Conservation (phyloP, 1,140 invertebrate genomes). For the Brachionus plicatilis region DNA sequence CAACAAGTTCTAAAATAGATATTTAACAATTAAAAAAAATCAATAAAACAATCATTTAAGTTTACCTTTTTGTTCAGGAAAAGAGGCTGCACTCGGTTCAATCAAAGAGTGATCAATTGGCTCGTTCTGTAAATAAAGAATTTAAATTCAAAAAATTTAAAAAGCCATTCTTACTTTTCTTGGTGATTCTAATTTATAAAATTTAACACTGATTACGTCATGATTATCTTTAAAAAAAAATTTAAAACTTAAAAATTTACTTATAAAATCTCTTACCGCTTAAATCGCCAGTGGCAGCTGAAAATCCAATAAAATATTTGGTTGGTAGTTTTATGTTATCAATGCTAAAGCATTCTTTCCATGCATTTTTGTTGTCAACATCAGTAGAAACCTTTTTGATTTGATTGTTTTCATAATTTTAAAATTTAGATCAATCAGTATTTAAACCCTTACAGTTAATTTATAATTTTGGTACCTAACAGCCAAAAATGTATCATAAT, state of each 20-base stretch:
- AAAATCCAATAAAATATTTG: slow-evolving; percentile 87
- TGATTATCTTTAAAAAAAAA: slow-evolving; percentile 71
- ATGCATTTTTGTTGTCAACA: slow-evolving; percentile 80
- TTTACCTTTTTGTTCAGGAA: slow-evolving; percentile 17
- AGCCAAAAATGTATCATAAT: slow-evolving; percentile 81
- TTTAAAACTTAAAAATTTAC: not conserved
- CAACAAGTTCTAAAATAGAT: not conserved
- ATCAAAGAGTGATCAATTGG: slow-evolving; percentile 2
- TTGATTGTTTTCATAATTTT: too few relatives aligned
- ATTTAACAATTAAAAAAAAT: not conserved
- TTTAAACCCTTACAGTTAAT: slow-evolving; percentile 64
- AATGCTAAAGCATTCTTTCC: slow-evolving; percentile 87
- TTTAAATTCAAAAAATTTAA: not conserved
- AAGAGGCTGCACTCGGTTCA: not conserved
- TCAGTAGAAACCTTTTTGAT: slow-evolving; percentile 75
- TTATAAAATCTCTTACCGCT: slow-evolving; percentile 51
- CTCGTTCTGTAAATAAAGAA: not conserved
- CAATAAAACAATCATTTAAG: not conserved
- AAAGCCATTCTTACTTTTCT: not conserved
- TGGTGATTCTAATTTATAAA: slow-evolving; percentile 73
- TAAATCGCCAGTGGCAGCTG: slow-evolving; percentile 91
- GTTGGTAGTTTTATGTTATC: slow-evolving; percentile 83
- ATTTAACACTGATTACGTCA: slow-evolving; percentile 82
- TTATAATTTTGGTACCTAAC: slow-evolving; percentile 84
- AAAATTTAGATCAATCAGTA: not conserved